phyloP scores from a whole-genome alignment of 2,797 vertebrate species.

The Macrochelys suwanniensis region DNA sequence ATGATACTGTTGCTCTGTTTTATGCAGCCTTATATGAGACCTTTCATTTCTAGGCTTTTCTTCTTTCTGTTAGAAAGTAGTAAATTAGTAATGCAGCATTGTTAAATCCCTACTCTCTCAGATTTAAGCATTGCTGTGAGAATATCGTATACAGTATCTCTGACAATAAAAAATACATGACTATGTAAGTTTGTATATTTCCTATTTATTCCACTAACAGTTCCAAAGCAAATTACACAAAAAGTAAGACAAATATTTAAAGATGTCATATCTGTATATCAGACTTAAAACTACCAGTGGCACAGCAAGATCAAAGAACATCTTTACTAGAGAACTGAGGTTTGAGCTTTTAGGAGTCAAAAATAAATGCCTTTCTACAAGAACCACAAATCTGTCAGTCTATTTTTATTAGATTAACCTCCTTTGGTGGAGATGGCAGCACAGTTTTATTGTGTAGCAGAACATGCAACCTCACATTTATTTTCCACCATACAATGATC shows the following conservation, averaged over 20 bases:
- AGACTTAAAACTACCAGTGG: constrained; percentile 58
- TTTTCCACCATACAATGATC: neutral
- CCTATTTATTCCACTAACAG: constrained; percentile 57
- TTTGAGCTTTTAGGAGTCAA: neutral
- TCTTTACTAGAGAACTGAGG: constrained; percentile 42
- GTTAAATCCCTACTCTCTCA: constrained; percentile 65
- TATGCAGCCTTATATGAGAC: constrained; percentile 39
- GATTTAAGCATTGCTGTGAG: constrained; percentile 59
- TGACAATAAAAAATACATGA: constrained; percentile 44
- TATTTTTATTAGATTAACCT: constrained; percentile 30
- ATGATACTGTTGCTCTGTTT: constrained; percentile 34
- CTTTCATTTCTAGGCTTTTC: constrained; percentile 50
- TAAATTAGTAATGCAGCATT: constrained; percentile 60
- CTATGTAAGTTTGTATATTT: constrained; percentile 39
- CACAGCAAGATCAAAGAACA: constrained; percentile 54
- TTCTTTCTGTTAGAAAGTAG: constrained; percentile 50
- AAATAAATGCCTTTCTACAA: constrained; percentile 21
- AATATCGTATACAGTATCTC: constrained; percentile 24
- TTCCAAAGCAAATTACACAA: constrained; percentile 70
- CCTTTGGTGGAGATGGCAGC: constrained; percentile 41
- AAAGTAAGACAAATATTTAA: constrained; percentile 68
- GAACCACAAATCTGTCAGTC: constrained; percentile 16
- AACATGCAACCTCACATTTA: constrained; percentile 38
- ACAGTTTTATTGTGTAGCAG: neutral
- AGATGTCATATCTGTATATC: constrained; percentile 60